phyloP scores from a whole-genome alignment of 2,113 vertebrate genomes.

The Lates calcarifer region DNA sequence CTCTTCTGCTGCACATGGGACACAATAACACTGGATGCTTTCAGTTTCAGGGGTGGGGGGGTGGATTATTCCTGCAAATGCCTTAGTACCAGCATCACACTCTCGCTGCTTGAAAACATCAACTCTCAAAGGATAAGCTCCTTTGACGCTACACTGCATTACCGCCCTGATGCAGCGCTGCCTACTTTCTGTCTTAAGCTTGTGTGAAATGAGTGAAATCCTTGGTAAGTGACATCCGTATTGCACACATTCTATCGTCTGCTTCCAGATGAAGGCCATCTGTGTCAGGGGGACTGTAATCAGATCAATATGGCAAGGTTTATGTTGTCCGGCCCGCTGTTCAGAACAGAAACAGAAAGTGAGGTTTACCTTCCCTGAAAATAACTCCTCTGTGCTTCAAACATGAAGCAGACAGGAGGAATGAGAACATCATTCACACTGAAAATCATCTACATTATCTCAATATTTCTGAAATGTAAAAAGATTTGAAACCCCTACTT shows the following conservation, averaged over 20 bases:
- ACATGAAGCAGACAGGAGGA: neutral
- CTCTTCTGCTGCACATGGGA: constrained; percentile 23
- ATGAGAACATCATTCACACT: neutral
- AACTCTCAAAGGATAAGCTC: constrained; percentile 79
- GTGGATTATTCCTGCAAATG: constrained; percentile 71
- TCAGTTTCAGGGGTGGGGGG: constrained; percentile 42
- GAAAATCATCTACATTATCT: neutral
- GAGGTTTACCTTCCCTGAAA: constrained; percentile 6
- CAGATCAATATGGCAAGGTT: constrained; percentile 63
- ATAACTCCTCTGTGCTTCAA: neutral
- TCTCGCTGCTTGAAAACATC: constrained; percentile 72
- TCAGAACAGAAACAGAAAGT: neutral
- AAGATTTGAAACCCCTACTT: neutral
- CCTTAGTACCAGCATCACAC: constrained; percentile 62
- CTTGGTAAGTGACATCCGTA: constrained; percentile 71
- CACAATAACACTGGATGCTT: constrained; percentile 55
- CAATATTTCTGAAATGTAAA: neutral
- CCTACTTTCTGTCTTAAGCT: constrained; percentile 77
- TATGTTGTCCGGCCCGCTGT: neutral
- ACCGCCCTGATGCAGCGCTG: constrained; percentile 43
- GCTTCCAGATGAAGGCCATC: constrained; percentile 52
- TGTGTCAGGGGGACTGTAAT: constrained; percentile 51
- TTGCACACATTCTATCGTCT: constrained; percentile 25
- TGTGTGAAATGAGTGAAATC: constrained; percentile 76
- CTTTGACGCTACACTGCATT: constrained; percentile 69